These are phyloP conservation scores for Sphaerophoria rueppellii DNA, from an alignment of 2,888 invertebrate genomes.

Conservation along the genomic window DNA sequence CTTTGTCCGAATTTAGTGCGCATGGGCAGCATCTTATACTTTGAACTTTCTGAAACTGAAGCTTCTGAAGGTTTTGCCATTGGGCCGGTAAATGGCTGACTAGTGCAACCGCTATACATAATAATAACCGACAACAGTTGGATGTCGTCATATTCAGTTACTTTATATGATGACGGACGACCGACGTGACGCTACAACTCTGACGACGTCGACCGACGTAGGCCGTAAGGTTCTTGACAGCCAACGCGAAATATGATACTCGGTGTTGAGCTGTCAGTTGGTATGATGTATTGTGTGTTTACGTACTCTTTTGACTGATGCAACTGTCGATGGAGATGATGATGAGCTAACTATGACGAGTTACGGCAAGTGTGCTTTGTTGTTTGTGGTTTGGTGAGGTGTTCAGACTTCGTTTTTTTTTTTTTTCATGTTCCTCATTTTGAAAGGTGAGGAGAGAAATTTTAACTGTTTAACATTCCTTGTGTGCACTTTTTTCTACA, in stretches of 20 bases:
- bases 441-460: conserved; percentile 14
- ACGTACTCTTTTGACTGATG: conserved; percentile 45
- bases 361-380: conserved; percentile 33
- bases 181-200: no score
- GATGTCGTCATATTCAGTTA: conserved; percentile 15
- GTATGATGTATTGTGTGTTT: conserved; percentile 15
- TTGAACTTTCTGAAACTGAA: neutral
- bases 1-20: conserved; percentile 5
- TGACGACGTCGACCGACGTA: neutral
- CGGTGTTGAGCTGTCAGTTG: conserved; percentile 21
- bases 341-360: conserved; percentile 38
- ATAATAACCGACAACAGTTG: neutral
- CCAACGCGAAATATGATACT: conserved; percentile 51
- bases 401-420: conserved; percentile 26
- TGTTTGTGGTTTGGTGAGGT: conserved; percentile 41
- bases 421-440: neutral
- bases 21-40: conserved; percentile 27
- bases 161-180: no score
- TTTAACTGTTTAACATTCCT: conserved; percentile 43
- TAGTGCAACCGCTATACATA: conserved; percentile 5
- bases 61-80: conserved; percentile 25
- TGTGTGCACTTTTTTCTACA: neutral
- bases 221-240: conserved; percentile 38
- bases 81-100: conserved; percentile 43
- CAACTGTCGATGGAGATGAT: conserved; percentile 25